Percentiles rank a stretch among this genome's conserved stretches.
phyloP scores from a whole-genome alignment of 2,797 vertebrate genomes.

The Psittacula derbiana region DNA sequence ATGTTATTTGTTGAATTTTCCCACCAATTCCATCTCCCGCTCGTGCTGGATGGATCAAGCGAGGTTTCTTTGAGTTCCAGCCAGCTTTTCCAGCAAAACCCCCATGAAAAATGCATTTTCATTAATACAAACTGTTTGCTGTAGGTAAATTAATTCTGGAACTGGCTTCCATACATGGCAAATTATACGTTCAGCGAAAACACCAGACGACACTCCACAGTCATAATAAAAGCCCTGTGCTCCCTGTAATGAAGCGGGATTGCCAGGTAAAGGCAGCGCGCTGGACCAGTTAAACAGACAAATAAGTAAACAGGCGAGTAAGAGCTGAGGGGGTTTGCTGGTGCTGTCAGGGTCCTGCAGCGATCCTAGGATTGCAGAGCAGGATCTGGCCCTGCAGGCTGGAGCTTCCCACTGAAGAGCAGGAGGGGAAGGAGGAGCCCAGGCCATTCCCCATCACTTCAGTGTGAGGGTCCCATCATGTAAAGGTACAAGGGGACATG shows the following conservation, averaged over 20 bases:
- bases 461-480: accelerated
- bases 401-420: not conserved
- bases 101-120: conserved; percentile 67
- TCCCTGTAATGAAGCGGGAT: not conserved
- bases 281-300: not conserved
- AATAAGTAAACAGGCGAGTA: not conserved
- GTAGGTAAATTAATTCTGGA: conserved; percentile 76
- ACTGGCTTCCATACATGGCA: conserved; percentile 69
- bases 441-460: accelerated
- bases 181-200: conserved; percentile 60
- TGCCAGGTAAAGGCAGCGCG: conserved; percentile 12
- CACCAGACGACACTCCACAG: not conserved
- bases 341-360: not conserved
- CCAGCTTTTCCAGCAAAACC: conserved; percentile 47
- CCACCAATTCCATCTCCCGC: conserved; percentile 61
- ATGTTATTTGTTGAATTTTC: conserved; percentile 71
- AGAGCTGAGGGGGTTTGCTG: not conserved
- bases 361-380: accelerated
- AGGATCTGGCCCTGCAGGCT: accelerated
- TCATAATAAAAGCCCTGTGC: not conserved
- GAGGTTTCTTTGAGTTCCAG: conserved; percentile 56
- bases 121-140: conserved; percentile 78
- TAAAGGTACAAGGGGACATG: accelerated
- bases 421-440: not conserved
- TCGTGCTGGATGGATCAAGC: conserved; percentile 67